Evolutionary conservation across 2,888 invertebrate genomes (phyloP), one percentile per base, ranked within the genome.

Genomic region (Bellardia bayeri): DNA sequence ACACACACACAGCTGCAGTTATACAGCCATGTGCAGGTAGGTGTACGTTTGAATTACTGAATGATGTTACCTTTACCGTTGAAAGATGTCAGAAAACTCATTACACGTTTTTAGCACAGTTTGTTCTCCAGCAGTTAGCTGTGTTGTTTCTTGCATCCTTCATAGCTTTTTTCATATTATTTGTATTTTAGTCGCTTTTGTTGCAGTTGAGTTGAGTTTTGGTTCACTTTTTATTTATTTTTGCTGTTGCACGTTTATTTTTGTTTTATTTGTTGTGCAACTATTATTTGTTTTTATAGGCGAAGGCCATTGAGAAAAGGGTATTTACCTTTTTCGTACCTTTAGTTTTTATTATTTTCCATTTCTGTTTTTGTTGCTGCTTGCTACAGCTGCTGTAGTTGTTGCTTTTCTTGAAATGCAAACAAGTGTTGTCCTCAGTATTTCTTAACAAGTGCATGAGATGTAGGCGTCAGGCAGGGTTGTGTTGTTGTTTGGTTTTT

Each of bases 281-380:
- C 82, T 79, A 68, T 85, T 87, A 82, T 87, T 87, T 87, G 75
- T 51, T 87, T 87, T 87, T 87, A 79, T 87, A 85, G 87, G 85
- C 87, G 85, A 87, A 87, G 87, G 87, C 87, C 87, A 87, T 79
- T 85, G 75, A 87, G 85, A 79, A 64, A 83, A 85, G 87, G 82
- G 64, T 87, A 87, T 87, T 85, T 87, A 87, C 87, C 87, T 85
- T 85, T 79, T 64, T 5, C 66, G 23, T 75, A 40, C 58, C 75
- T 40, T 51, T 23, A 69, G 63, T 68, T 45, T 63, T 69, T 58
- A 54, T 45, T 71, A 63, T 45, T 78, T 72, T 78, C 54, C 45
- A 37, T 49, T 63, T 78, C 23, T 13, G 56, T 64, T 78, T 78
- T 33, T 45, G 30, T 61, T 66, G 74, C 80, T 64, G 74, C 68